A percentile compares a stretch with the other conserved stretches of the same genome.
phyloP scores from a whole-genome alignment of 2,797 vertebrate species.

The Carduelis carduelis region DNA sequence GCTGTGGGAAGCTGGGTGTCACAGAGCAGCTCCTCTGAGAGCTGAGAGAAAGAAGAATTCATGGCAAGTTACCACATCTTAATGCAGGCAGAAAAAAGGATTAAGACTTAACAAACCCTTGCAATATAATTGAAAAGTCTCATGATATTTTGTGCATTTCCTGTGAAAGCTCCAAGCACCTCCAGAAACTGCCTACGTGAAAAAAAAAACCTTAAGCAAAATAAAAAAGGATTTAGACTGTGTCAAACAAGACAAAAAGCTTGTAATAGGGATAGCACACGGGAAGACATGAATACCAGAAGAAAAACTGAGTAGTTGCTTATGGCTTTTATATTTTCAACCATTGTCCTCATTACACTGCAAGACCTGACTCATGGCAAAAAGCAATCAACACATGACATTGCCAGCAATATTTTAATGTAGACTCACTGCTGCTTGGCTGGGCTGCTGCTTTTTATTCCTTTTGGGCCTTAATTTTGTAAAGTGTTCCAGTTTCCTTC shows the following conservation, averaged over 20 bases:
- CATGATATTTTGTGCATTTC: neutral
- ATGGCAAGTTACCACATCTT: constrained; percentile 4
- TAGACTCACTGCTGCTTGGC: constrained; percentile 87
- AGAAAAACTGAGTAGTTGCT: neutral
- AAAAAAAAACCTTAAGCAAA: neutral
- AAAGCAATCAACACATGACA: neutral
- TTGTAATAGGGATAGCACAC: neutral
- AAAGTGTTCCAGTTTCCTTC: constrained; percentile 93
- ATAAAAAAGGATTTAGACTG: neutral
- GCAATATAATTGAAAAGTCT: neutral
- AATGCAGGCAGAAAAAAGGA: constrained; percentile 26
- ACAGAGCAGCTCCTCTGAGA: neutral
- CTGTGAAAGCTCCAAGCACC: neutral
- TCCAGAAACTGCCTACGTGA: neutral
- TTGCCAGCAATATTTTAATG: neutral
- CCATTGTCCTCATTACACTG: neutral
- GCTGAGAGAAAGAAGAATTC: neutral
- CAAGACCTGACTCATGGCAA: neutral
- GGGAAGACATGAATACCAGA: neutral
- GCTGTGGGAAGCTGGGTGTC: constrained; percentile 21
- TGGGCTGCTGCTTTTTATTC: constrained; percentile 91
- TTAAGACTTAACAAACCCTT: constrained; percentile 2
- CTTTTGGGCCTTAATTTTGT: constrained; percentile 92
- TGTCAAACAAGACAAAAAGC: neutral
- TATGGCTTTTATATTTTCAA: neutral